These are phyloP conservation scores for Nothobranchius kuhntae DNA, from an alignment of 2,113 vertebrate species.

Conservation along the genomic window DNA sequence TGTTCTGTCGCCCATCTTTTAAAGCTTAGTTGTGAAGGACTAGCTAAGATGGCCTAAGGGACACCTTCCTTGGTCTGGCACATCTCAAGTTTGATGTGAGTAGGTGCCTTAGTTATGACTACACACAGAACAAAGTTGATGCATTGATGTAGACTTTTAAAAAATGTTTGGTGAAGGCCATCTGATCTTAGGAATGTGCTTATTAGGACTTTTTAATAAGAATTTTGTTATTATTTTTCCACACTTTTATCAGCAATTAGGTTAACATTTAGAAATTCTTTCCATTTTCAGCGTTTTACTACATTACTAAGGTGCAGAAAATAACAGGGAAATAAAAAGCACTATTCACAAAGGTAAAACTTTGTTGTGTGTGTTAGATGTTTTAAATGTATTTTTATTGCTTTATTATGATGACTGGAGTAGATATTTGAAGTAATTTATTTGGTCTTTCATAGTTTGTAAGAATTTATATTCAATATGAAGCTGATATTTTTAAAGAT, in stretches of 20 bases:
- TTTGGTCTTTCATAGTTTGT: neutral
- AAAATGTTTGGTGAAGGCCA: conserved; percentile 59
- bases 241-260: conserved; percentile 14
- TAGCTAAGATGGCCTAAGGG: conserved; percentile 76
- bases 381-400: neutral
- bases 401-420: neutral
- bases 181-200: conserved; percentile 44
- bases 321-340: neutral
- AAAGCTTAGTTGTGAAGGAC: conserved; percentile 76
- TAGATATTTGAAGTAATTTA: neutral
- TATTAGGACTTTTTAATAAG: conserved; percentile 12
- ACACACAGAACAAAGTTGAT: conserved; percentile 60
- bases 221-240: conserved; percentile 16
- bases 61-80: conserved; percentile 71
- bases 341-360: neutral
- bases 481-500: neutral
- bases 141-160: conserved; percentile 62
- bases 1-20: conserved; percentile 75
- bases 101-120: conserved; percentile 63
- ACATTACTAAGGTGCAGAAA: neutral
- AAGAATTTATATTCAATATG: neutral
- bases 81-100: conserved; percentile 71
- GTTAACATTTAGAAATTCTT: conserved; percentile 27
- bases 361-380: neutral
- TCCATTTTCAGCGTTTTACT: conserved; percentile 9